phyloP scores from a whole-genome alignment of 1,140 invertebrate genomes.

The Planococcus citri region DNA sequence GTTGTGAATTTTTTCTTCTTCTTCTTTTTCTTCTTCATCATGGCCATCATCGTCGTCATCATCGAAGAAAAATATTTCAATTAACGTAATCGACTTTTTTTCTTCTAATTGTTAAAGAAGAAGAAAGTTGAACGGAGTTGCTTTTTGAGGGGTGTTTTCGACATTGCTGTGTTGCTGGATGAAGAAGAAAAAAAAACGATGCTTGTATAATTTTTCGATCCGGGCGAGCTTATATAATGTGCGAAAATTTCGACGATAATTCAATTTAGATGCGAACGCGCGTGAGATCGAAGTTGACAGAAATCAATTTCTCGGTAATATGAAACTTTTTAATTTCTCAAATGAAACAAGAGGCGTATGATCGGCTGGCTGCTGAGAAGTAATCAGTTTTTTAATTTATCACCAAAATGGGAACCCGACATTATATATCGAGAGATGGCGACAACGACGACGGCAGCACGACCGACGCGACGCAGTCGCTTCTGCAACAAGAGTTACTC shows the following conservation, averaged over 20 bases:
- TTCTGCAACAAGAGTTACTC: too few species aligned
- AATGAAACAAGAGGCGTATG: neutral
- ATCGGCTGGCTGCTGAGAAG: neutral
- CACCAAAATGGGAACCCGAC: too few species aligned
- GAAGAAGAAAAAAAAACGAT: too few species aligned
- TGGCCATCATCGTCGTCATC: too few species aligned
- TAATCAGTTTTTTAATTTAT: neutral
- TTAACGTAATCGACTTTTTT: conserved; percentile 3
- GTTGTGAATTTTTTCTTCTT: too few species aligned
- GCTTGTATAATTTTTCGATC: too few species aligned
- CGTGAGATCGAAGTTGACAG: neutral
- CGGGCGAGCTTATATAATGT: too few species aligned
- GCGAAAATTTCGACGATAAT: neutral
- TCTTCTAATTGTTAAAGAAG: neutral
- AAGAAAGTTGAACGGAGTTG: neutral
- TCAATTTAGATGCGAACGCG: neutral
- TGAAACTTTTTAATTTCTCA: neutral
- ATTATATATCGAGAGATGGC: too few species aligned
- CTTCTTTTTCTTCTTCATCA: too few species aligned
- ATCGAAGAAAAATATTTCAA: conserved; percentile 1
- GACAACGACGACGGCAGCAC: too few species aligned
- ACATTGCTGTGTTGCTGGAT: too few species aligned
- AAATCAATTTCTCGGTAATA: neutral
- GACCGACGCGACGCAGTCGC: too few species aligned
- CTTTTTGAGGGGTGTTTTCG: neutral